These are phyloP conservation scores for Ptyas mucosa DNA, from an alignment of 2,113 vertebrate species.

Conservation along the genomic window DNA sequence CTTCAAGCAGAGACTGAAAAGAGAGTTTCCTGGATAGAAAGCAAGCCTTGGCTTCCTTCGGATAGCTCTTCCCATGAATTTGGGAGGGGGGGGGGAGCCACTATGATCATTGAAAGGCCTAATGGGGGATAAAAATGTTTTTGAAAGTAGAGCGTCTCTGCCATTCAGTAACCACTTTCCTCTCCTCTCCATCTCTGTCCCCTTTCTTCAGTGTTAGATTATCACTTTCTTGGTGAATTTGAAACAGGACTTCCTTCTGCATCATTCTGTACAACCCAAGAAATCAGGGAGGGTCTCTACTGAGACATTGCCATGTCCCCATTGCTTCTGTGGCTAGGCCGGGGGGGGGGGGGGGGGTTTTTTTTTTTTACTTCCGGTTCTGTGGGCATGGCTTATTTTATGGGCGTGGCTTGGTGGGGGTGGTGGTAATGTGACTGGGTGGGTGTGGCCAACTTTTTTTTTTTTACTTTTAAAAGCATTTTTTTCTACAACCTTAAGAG, in stretches of 20 bases:
- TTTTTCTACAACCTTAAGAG: too few species aligned
- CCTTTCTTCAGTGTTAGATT: background rate
- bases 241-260: background rate
- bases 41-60: background rate
- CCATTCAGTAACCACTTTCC: background rate
- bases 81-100: rapidly evolving
- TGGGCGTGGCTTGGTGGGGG: too few species aligned
- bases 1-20: background rate
- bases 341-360: too few species aligned
- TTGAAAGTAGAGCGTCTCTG: background rate
- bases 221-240: background rate
- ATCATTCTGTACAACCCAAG: background rate
- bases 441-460: too few species aligned
- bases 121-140: background rate
- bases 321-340: background rate
- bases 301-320: background rate
- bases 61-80: background rate
- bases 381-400: too few species aligned
- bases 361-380: too few species aligned
- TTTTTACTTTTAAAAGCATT: too few species aligned
- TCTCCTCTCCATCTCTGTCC: background rate
- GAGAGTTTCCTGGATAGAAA: background rate
- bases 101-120: background rate
- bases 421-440: too few species aligned
- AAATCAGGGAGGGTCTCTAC: background rate